A percentile compares a stretch with the other conserved stretches of the same genome.
These are phyloP conservation scores for Phoenicopterus ruber DNA, from an alignment of 2,113 vertebrate species.

Conservation along the genomic window DNA sequence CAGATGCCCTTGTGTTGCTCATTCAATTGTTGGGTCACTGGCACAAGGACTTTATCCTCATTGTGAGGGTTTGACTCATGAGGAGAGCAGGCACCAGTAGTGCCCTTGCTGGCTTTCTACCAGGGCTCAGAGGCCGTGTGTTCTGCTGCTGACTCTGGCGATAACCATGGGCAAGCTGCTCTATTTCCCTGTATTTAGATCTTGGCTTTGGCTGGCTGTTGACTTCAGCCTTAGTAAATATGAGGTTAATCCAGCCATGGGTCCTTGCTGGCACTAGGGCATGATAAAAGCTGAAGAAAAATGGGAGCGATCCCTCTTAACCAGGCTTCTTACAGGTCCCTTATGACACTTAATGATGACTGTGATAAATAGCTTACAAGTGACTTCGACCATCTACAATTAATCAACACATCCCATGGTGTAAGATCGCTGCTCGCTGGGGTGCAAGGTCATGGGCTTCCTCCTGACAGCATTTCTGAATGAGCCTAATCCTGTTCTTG, in stretches of 20 bases:
- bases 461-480: not conserved
- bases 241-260: not conserved
- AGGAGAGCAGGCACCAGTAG: not conserved
- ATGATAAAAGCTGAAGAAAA: conserved; percentile 1
- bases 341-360: conserved; percentile 27
- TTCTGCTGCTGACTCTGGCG: not conserved
- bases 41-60: not conserved
- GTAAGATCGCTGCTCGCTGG: not conserved
- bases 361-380: conserved; percentile 33
- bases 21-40: not conserved
- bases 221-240: not conserved
- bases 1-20: not conserved
- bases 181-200: not conserved
- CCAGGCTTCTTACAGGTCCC: not conserved
- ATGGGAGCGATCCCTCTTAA: not conserved
- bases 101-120: not conserved
- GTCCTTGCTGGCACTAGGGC: not conserved
- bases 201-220: not conserved
- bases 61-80: not conserved
- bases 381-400: conserved; percentile 10
- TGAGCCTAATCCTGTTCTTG: not conserved
- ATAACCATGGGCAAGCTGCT: not conserved
- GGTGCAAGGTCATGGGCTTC: not conserved
- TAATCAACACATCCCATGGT: conserved; percentile 17
- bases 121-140: not conserved